Conservation (phyloP, 2,113 vertebrate genomes). For the Alethe castanea region DNA sequence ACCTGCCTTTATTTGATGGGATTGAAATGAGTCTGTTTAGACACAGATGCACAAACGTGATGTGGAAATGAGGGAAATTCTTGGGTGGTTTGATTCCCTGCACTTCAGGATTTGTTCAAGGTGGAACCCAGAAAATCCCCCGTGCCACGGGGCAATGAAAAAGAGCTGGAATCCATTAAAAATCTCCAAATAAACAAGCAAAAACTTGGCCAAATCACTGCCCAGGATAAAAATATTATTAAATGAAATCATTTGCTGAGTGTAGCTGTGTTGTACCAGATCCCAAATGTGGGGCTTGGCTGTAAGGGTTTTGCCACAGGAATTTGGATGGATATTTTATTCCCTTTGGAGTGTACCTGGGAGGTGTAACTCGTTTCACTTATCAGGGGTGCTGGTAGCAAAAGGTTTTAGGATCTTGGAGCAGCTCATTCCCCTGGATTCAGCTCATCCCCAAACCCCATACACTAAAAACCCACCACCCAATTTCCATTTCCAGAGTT, state of each 20-base stretch:
- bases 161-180: background rate
- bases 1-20: background rate
- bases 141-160: background rate
- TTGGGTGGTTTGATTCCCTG: background rate
- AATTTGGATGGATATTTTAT: background rate
- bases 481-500: background rate
- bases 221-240: accelerated
- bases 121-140: background rate
- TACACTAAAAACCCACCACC: background rate
- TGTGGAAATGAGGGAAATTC: accelerated
- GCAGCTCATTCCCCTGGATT: background rate
- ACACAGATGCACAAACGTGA: accelerated
- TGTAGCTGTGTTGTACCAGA: background rate
- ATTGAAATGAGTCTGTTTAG: too few relatives aligned
- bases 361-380: accelerated
- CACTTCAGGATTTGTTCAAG: background rate
- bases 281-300: background rate
- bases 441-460: background rate
- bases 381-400: accelerated
- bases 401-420: background rate
- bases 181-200: background rate
- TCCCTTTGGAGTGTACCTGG: background rate
- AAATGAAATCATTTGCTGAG: background rate
- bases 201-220: background rate
- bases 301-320: background rate